phyloP scores from a whole-genome alignment of 2,888 invertebrate species.

The Rhagophthalmus giganteus region DNA sequence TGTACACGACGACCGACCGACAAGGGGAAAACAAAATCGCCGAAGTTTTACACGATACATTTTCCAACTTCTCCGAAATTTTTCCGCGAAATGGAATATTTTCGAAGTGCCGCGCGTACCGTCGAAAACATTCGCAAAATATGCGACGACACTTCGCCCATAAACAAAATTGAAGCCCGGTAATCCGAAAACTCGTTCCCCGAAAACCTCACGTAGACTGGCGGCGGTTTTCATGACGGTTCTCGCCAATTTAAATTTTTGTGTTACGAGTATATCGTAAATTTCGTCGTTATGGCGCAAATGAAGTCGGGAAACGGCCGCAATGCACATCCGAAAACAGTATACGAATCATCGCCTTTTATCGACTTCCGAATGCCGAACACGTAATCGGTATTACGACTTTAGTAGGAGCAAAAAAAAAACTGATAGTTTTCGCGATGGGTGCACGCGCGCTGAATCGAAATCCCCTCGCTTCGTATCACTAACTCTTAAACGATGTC shows the following conservation, averaged over 20 bases:
- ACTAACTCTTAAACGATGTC: slow-evolving; percentile 14
- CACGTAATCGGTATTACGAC: slow-evolving; percentile 38
- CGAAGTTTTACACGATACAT: slow-evolving; percentile 29
- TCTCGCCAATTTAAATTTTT: slow-evolving; percentile 12
- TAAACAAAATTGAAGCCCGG: slow-evolving; percentile 22
- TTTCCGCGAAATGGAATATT: slow-evolving; percentile 22
- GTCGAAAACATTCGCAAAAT: slow-evolving; percentile 12
- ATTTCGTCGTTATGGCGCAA: slow-evolving; percentile 14
- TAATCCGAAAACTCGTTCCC: slow-evolving; percentile 12
- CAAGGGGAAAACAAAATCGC: slow-evolving; percentile 21
- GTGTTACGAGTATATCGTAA: slow-evolving; percentile 9
- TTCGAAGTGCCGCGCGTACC: slow-evolving; percentile 14
- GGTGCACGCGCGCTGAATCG: slow-evolving; percentile 35
- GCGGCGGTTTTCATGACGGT: slow-evolving; percentile 3
- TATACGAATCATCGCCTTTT: slow-evolving; percentile 26
- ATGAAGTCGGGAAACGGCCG: slow-evolving; percentile 14
- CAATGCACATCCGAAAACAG: slow-evolving; percentile 22
- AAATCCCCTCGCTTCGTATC: slow-evolving; percentile 25
- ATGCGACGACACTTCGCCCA: slow-evolving; percentile 19
- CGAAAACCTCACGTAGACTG: slow-evolving; percentile 13
- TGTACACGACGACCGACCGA: slow-evolving; percentile 29
- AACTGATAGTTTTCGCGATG: slow-evolving; percentile 38
- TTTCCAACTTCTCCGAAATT: slow-evolving; percentile 17
- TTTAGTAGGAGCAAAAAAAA: slow-evolving; percentile 37
- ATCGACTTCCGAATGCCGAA: slow-evolving; percentile 25